Percentiles rank a stretch among this genome's conserved stretches.
phyloP scores from a whole-genome alignment of 2,888 invertebrate genomes.

The Zeuzera pyrina region DNA sequence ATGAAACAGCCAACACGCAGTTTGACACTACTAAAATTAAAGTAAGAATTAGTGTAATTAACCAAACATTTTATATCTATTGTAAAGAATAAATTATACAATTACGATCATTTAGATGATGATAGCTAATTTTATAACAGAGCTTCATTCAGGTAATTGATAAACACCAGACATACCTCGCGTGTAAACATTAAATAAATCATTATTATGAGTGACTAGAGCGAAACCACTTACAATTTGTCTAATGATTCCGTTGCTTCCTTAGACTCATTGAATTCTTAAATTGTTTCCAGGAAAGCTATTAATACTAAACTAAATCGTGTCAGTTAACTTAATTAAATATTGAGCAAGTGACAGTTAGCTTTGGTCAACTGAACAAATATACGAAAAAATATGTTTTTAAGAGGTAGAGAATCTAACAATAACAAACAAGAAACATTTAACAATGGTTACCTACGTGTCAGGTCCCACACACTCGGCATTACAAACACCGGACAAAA shows the following conservation, averaged over 20 bases:
- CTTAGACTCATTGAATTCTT: too few relatives aligned
- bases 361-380: constrained; percentile 25
- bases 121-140: constrained; percentile 45
- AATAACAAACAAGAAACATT: constrained; percentile 59
- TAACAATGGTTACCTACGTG: constrained; percentile 68
- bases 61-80: constrained; percentile 23
- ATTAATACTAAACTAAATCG: too few relatives aligned
- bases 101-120: constrained; percentile 37
- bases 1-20: too few relatives aligned
- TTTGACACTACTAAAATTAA: too few relatives aligned
- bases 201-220: constrained; percentile 37
- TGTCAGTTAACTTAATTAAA: too few relatives aligned
- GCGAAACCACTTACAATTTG: constrained; percentile 44
- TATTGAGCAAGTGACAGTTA: too few relatives aligned
- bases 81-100: constrained; percentile 32
- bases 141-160: constrained; percentile 43
- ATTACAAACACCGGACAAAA: constrained; percentile 67
- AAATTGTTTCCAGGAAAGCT: too few relatives aligned
- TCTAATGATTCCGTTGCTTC: constrained; percentile 51
- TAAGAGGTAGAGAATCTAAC: constrained; percentile 39
- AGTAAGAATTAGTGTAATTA: constrained; percentile 1
- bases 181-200: constrained; percentile 60
- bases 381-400: constrained; percentile 23
- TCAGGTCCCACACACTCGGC: constrained; percentile 70
- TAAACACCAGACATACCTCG: constrained; percentile 36